A percentile compares a stretch with the other conserved stretches of the same genome.
Conservation (phyloP, 1,140 invertebrate species). For the Hyles vespertilio region DNA sequence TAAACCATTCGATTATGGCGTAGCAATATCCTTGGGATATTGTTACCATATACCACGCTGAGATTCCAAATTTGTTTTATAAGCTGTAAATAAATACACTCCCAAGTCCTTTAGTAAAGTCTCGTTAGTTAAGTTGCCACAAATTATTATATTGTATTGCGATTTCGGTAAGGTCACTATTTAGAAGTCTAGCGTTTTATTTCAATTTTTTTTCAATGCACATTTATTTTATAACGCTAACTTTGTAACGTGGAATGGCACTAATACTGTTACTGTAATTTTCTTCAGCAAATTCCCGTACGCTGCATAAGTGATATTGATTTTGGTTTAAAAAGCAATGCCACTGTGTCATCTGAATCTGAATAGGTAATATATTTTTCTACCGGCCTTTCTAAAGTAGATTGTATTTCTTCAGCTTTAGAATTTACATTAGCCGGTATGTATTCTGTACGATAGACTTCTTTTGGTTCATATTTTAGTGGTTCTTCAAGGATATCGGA, state of each 20-base stretch:
- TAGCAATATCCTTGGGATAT: no score
- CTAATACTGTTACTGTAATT: slow-evolving; percentile 25
- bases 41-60: no score
- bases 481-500: slow-evolving; percentile 23
- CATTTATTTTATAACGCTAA: slow-evolving; percentile 7
- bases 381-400: slow-evolving; percentile 9
- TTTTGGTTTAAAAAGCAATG: slow-evolving; percentile 29
- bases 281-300: slow-evolving; percentile 33
- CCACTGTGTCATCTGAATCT: slow-evolving; percentile 17
- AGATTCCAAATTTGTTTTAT: no score
- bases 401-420: slow-evolving; percentile 9
- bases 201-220: no score
- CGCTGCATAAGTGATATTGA: slow-evolving; percentile 23
- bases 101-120: no score
- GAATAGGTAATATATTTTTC: slow-evolving; percentile 6
- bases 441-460: no score
- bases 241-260: slow-evolving; percentile 28
- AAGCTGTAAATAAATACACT: no score
- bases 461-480: background rate
- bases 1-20: no score
- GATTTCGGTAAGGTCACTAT: no score
- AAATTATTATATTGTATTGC: no score
- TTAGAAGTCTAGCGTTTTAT: no score
- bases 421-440: slow-evolving; percentile 8
- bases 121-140: no score